phyloP scores from a whole-genome alignment of 2,888 invertebrate genomes.

The Metalampra italica region DNA sequence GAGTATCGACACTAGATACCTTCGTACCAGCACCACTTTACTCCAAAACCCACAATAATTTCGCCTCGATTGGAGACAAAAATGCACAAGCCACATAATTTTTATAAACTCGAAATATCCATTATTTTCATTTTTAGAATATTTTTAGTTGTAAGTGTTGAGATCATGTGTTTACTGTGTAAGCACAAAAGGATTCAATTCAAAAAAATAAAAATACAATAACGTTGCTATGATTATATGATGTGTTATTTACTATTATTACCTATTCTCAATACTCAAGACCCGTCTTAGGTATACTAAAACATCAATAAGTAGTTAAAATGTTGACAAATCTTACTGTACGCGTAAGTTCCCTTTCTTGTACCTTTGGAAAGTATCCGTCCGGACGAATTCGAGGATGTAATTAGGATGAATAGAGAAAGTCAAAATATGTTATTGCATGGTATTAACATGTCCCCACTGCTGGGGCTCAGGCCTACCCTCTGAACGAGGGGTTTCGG shows the following conservation, averaged over 20 bases:
- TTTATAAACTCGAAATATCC: slow-evolving; percentile 60
- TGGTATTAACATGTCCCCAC: too few species aligned
- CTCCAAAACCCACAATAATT: slow-evolving; percentile 59
- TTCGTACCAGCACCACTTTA: slow-evolving; percentile 44
- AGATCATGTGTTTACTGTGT: slow-evolving; percentile 84
- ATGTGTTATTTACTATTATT: slow-evolving; percentile 53
- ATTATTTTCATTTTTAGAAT: slow-evolving; percentile 78
- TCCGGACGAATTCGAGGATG: too few species aligned
- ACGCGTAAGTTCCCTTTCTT: too few species aligned
- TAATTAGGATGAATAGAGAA: too few species aligned
- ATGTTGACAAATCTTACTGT: too few species aligned
- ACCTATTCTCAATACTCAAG: too few species aligned
- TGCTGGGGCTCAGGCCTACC: too few species aligned
- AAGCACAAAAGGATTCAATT: slow-evolving; percentile 83
- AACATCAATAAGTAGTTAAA: too few species aligned
- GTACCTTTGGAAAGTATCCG: too few species aligned
- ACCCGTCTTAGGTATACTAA: too few species aligned
- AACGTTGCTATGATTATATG: slow-evolving; percentile 82
- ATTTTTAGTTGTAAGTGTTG: slow-evolving; percentile 85
- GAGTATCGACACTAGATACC: slow-evolving; percentile 22
- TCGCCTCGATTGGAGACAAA: slow-evolving; percentile 62
- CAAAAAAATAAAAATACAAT: slow-evolving; percentile 81
- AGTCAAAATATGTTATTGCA: too few species aligned
- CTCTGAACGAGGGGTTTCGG: too few species aligned
- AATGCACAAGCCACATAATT: slow-evolving; percentile 72